phyloP scores from a whole-genome alignment of 2,797 vertebrate genomes.

The Mus minutoides region DNA sequence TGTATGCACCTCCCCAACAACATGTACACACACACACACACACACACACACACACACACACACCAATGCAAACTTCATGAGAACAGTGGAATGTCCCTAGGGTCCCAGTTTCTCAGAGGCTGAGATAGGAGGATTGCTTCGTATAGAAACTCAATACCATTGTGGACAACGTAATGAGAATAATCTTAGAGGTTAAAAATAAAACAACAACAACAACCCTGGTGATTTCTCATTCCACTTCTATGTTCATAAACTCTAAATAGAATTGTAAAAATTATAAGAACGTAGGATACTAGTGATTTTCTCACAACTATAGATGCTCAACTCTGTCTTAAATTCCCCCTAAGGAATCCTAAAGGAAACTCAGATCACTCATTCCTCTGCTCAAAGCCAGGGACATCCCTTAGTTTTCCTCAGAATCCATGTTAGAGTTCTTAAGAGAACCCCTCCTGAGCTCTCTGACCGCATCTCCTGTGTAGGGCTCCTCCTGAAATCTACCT shows the following conservation, averaged over 20 bases:
- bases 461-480: background rate
- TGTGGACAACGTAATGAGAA: background rate
- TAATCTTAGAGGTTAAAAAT: background rate
- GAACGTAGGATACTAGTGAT: background rate
- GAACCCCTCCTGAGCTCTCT: background rate
- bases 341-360: background rate
- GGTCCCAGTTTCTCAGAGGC: background rate
- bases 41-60: background rate
- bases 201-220: background rate
- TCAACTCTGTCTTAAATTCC: background rate
- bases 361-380: background rate
- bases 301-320: background rate
- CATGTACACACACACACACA: background rate
- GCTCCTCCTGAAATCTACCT: background rate
- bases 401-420: background rate
- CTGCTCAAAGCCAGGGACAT: background rate
- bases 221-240: background rate
- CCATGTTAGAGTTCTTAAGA: background rate
- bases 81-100: background rate
- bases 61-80: background rate
- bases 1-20: background rate
- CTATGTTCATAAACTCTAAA: background rate
- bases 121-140: background rate
- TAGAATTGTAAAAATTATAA: background rate
- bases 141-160: background rate